Conservation (phyloP, 2,797 vertebrate species). For the Galaxias olidus region DNA sequence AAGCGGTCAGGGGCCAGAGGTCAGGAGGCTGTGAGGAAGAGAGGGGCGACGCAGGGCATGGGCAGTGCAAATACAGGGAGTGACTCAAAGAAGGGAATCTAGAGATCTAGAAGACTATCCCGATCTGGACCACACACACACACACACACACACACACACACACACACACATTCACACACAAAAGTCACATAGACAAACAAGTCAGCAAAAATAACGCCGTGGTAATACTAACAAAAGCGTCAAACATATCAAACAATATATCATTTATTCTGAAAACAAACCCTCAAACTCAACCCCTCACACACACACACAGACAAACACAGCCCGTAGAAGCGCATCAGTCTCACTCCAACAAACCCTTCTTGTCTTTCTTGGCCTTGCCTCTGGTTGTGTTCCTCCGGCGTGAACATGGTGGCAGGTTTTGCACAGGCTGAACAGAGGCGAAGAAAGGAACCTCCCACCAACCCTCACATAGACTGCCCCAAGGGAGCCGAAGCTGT, state of each 20-base stretch:
- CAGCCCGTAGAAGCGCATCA: too few species aligned
- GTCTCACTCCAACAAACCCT: neutral
- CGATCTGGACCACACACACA: conserved; percentile 7
- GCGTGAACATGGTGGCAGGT: conserved; percentile 77
- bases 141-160: conserved; percentile 23
- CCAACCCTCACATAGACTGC: conserved; percentile 57
- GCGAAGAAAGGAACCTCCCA: conserved; percentile 65
- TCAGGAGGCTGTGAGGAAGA: conserved; percentile 31
- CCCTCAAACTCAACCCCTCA: conserved; percentile 3
- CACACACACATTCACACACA: conserved; percentile 20
- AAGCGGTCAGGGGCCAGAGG: conserved; percentile 12
- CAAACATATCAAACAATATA: too few species aligned
- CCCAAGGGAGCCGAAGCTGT: neutral
- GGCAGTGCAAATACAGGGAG: conserved; percentile 21
- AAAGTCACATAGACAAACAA: conserved; percentile 7
- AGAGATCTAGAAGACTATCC: conserved; percentile 54
- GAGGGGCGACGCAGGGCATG: conserved; percentile 5
- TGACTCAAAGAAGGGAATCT: conserved; percentile 72
- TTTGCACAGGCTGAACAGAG: conserved; percentile 81
- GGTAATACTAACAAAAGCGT: too few species aligned
- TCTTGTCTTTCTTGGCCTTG: conserved; percentile 49
- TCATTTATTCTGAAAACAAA: too few species aligned
- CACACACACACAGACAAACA: neutral
- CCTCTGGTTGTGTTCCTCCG: conserved; percentile 52
- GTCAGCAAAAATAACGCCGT: neutral